Evolutionary conservation across 2,888 invertebrate species (phyloP), one percentile per base, ranked within the genome.

Genomic region (Schizaphis graminum): DNA sequence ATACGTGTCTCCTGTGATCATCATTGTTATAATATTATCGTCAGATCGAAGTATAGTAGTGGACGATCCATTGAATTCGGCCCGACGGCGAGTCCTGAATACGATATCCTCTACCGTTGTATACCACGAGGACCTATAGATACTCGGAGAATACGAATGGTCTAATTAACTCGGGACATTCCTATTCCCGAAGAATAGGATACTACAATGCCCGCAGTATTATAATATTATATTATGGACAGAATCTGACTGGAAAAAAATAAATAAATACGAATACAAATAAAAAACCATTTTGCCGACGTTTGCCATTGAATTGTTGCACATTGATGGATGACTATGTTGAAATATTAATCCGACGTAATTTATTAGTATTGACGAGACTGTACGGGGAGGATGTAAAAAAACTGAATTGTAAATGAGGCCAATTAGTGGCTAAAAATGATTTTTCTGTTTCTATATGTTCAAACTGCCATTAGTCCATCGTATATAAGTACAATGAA

Each of bases 101-200:
- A 92, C 91, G 47, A 92, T 47, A 92, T 87, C 86, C 35, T 35
- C 8, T 35, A 16, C n/a, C 47, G 35, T 26, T 61, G 44, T 77
- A 77, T 35, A 77, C 35, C 77, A 49, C 49, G 67, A 49, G 21
- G 61, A 90, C 24, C 44, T 35, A 49, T 86, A 56, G 16, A 28
- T 61, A 87, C 28, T 13, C 61, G 61, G 2, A 87, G 92, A 87
- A 87, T 87, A 92, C 92, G 57, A 87, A 92, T 47, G 87, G 47
- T 92, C 92, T 47, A 87, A 92, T 92, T 61, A 92, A 92, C 57
- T 26, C 24, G 47, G 35, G 26, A 92, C 92, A n/a, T 92, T 91
- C 84, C 53, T 77, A 77, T 35, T 2, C n/a, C 4, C 8, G 13
- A 56, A 24, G 56, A 85, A 77, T 35, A 77, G 49, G 35, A 90